Base-by-base conservation (phyloP, 2,113 vertebrate genomes). In the Panurus biarmicus region DNA sequence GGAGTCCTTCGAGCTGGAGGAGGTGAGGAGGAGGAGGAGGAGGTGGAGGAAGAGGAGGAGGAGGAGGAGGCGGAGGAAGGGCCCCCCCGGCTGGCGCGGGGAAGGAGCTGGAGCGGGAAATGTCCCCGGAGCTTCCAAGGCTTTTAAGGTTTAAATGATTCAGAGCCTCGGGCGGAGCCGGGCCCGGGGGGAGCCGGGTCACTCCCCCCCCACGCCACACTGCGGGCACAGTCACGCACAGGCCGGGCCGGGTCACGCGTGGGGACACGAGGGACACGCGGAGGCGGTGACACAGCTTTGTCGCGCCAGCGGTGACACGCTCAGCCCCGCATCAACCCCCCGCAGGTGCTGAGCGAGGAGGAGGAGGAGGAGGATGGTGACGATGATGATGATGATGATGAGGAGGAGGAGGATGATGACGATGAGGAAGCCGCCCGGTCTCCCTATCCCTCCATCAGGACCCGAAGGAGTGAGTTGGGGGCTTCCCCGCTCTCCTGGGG, bases 1-100 rank as follows among this genome's bases (percentile, higher is more conserved):
- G 36, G 98, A 98, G 72, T 98, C 98, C 50, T 98, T 98, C 40
- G 97, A 98, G 87, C 90, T 98, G 61, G 98, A 98, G 69, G 97
- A 98, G 98, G 98, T 98, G 96, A 74, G 95, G 86, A 22, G 47
- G 66, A 70, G 47, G 47, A 70, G 35, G 45, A 65, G 40, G 57
- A 60, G n/a, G n/a, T n/a, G n/a, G n/a, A n/a, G n/a, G n/a, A n/a
- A n/a, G n/a, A n/a, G 61, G 98, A 98, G 69, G 97, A 98, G 98
- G 98, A 74, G 95, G 86, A 22, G 47, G 66, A 69, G 47, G 47
- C n/a, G n/a, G n/a, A n/a, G n/a, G n/a, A n/a, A 51, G 12, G 66
- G 45, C 16, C 33, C 45, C 12, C n/a, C 4, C 65, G 2, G 44
- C 17, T 19, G 60, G 36, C 6, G 8, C 14, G 24, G n/a, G 26